phyloP scores from a whole-genome alignment of 2,797 vertebrate genomes.

The Cottoperca gobio region DNA sequence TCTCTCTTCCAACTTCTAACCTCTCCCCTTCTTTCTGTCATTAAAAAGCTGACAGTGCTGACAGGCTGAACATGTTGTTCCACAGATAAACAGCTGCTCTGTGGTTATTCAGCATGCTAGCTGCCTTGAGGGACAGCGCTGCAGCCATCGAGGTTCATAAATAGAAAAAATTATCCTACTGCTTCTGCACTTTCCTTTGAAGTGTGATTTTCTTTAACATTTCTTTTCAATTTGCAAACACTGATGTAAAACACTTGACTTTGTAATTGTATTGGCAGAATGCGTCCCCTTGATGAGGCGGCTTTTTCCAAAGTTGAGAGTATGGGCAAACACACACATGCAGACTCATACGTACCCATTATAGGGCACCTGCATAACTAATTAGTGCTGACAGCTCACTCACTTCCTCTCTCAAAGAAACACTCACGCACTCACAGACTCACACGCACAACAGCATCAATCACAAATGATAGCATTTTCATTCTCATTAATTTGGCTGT shows the following conservation, averaged over 20 bases:
- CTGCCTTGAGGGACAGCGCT: conserved; percentile 14
- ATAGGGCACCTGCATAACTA: conserved; percentile 69
- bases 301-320: conserved; percentile 39
- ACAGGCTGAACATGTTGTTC: conserved; percentile 19
- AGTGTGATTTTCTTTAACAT: conserved; percentile 25
- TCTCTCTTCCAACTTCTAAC: conserved; percentile 39
- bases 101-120: conserved; percentile 27
- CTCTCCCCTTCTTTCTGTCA: background rate
- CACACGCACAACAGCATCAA: conserved; percentile 62
- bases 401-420: conserved; percentile 46
- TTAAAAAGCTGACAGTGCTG: conserved; percentile 26
- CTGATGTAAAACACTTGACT: conserved; percentile 56
- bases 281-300: conserved; percentile 50
- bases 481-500: conserved; percentile 82
- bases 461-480: conserved; percentile 81
- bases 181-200: conserved; percentile 56
- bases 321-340: conserved; percentile 8
- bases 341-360: conserved; percentile 49
- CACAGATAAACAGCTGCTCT: conserved; percentile 38
- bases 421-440: conserved; percentile 50
- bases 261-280: conserved; percentile 55
- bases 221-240: conserved; percentile 45
- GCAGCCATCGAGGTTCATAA: conserved; percentile 42
- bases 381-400: conserved; percentile 71
- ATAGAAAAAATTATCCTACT: conserved; percentile 23